A percentile compares a stretch with the other conserved stretches of the same genome.
These are phyloP conservation scores for Tromatobia lineatoria DNA, from an alignment of 2,888 invertebrate species.

Conservation along the genomic window DNA sequence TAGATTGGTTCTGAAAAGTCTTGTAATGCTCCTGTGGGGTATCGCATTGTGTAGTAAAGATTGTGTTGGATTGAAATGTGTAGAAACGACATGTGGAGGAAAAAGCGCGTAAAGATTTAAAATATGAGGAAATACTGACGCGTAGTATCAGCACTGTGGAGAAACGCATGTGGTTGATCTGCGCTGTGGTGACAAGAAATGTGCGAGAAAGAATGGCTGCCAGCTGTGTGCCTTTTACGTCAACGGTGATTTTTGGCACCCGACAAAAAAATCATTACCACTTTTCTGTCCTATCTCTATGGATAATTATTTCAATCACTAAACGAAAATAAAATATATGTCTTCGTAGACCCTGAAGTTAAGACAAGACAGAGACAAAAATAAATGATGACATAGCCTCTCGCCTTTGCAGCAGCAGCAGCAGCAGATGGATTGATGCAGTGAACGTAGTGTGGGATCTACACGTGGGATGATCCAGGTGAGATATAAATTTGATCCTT, in stretches of 20 bases:
- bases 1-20: no score
- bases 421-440: conserved; percentile 43
- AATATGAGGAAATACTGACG: no score
- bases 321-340: conserved; percentile 3
- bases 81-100: no score
- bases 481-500: conserved; percentile 64
- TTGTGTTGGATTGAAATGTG: no score
- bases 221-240: no score
- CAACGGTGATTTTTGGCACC: background rate
- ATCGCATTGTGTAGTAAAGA: no score
- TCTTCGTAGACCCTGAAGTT: conserved; percentile 1
- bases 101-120: no score
- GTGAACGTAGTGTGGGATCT: conserved; percentile 5
- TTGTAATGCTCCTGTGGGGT: no score
- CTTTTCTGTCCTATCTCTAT: background rate
- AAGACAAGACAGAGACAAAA: background rate
- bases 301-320: conserved; percentile 39
- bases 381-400: conserved; percentile 37
- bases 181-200: no score
- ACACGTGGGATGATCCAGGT: conserved; percentile 57
- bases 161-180: no score
- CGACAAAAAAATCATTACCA: background rate
- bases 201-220: no score
- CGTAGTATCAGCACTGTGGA: no score
- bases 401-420: background rate